These are phyloP conservation scores for Cebus imitator DNA, from an alignment of 2,113 vertebrate species.

Conservation along the genomic window DNA sequence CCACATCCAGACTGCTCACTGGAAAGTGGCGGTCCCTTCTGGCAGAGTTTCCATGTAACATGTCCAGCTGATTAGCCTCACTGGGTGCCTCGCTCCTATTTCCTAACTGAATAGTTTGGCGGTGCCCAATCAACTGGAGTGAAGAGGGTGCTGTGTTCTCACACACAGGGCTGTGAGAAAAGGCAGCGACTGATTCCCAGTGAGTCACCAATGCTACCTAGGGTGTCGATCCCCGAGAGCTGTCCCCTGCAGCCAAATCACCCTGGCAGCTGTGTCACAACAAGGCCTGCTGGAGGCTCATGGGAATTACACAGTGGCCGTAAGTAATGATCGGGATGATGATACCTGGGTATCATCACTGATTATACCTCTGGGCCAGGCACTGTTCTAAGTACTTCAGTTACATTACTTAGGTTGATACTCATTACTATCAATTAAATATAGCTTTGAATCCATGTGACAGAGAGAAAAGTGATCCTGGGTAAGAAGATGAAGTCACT, in stretches of 20 bases:
- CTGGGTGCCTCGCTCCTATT: not conserved
- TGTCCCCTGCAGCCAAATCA: not conserved
- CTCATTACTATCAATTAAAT: not conserved
- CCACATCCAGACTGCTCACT: no score
- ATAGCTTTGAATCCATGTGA: not conserved
- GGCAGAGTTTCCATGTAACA: rapidly evolving
- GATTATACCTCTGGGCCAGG: not conserved
- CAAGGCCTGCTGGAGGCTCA: not conserved
- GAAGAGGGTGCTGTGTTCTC: no score
- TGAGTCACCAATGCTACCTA: rapidly evolving
- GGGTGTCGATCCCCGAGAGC: rapidly evolving
- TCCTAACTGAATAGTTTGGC: not conserved
- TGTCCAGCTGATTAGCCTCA: not conserved
- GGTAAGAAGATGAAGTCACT: not conserved
- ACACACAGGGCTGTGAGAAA: not conserved
- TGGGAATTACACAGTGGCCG: not conserved
- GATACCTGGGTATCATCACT: not conserved
- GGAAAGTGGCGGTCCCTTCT: rapidly evolving
- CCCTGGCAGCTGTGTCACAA: not conserved
- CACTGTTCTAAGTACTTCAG: not conserved
- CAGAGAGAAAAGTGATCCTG: not conserved
- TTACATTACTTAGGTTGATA: not conserved
- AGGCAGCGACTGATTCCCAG: not conserved
- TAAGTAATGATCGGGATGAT: rapidly evolving
- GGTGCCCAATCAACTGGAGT: no score